A percentile compares a stretch with the other conserved stretches of the same genome.
These are phyloP conservation scores for Drosophila ambigua DNA, from an alignment of 1,140 invertebrate genomes.

Conservation along the genomic window DNA sequence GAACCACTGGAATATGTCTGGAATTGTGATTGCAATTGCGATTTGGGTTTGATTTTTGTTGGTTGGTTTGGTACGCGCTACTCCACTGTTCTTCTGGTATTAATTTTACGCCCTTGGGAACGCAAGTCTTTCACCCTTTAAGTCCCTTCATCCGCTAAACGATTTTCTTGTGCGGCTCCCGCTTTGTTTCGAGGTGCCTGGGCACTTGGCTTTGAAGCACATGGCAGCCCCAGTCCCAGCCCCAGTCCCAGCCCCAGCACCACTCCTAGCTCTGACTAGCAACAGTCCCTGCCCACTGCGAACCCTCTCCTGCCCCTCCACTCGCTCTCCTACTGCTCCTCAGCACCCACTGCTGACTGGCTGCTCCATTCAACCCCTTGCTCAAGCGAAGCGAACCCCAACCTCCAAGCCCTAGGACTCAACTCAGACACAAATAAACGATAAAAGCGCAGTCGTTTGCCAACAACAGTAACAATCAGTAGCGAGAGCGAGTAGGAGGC, in stretches of 20 bases:
- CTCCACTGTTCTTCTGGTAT: no score
- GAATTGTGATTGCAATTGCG: no score
- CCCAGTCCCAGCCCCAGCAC: background rate
- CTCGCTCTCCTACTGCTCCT: background rate
- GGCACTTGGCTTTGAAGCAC: conserved; percentile 48
- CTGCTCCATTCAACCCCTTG: conserved; percentile 16
- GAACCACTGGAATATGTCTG: no score
- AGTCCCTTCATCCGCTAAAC: conserved; percentile 45
- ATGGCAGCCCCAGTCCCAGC: background rate
- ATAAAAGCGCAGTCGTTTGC: conserved; percentile 78
- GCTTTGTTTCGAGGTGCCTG: conserved; percentile 48
- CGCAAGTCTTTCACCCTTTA: no score
- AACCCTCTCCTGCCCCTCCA: background rate
- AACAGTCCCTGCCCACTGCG: conserved; percentile 15
- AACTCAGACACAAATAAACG: conserved; percentile 76
- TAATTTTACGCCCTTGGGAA: no score
- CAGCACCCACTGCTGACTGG: no score
- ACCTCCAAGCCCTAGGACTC: conserved; percentile 19
- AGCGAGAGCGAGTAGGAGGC: conserved; percentile 60
- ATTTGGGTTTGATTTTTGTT: no score
- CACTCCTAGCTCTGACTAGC: no score
- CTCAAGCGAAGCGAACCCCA: conserved; percentile 36
- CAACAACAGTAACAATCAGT: conserved; percentile 79
- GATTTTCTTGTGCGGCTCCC: conserved; percentile 38
- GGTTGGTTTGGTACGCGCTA: no score